phyloP scores from a whole-genome alignment of 2,113 vertebrate species.

The Echinops telfairi region DNA sequence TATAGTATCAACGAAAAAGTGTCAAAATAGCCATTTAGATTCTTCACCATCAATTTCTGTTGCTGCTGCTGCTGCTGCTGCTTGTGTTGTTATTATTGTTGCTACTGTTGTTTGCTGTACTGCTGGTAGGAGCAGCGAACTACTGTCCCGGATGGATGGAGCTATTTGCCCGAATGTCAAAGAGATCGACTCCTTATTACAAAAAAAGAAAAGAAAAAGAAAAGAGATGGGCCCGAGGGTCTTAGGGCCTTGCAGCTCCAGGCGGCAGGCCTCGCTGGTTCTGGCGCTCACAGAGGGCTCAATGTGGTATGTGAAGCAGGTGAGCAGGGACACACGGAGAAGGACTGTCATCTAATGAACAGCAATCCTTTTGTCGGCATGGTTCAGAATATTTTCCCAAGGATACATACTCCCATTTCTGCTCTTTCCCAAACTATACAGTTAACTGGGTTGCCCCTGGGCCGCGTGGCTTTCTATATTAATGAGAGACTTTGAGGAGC shows the following conservation, averaged over 20 bases:
- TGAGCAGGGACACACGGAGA: neutral
- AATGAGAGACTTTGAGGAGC: slow-evolving; percentile 32
- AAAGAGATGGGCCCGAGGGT: neutral
- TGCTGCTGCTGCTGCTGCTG: neutral
- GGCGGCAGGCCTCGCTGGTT: neutral
- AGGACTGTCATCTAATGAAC: neutral
- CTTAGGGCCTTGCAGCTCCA: neutral
- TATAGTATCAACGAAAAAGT: slow-evolving; percentile 3
- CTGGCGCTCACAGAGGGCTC: slow-evolving; percentile 9
- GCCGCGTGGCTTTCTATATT: neutral
- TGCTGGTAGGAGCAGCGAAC: neutral
- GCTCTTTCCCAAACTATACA: slow-evolving; percentile 5
- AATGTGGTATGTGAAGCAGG: neutral
- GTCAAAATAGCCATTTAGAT: neutral
- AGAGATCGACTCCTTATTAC: neutral
- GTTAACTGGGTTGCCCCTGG: neutral
- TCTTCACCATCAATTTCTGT: neutral
- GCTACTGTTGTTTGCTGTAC: neutral
- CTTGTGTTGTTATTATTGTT: neutral
- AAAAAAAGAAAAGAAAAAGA: too few species aligned
- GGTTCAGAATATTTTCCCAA: slow-evolving; percentile 21
- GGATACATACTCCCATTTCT: neutral
- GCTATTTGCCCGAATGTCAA: neutral
- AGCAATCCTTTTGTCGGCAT: neutral
- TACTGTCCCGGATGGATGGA: neutral